A percentile compares a stretch with the other conserved stretches of the same genome.
Conservation (phyloP, 1,140 invertebrate genomes). For the Rhyacophila brunnea region DNA sequence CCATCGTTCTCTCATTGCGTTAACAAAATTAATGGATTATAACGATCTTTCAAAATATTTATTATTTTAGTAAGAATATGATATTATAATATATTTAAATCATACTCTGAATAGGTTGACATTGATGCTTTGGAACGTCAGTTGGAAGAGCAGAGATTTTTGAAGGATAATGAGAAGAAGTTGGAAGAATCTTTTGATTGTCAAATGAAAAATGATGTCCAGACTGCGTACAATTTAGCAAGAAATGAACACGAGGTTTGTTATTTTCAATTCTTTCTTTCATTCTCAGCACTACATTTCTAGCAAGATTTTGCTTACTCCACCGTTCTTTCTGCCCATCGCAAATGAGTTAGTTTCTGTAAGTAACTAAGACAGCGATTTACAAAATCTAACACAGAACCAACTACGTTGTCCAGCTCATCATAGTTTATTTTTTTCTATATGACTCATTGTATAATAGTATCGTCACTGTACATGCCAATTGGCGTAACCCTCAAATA, state of each 20-base stretch:
- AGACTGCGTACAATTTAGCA: conserved; percentile 60
- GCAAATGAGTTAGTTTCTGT: too few species aligned
- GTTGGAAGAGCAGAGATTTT: conserved; percentile 62
- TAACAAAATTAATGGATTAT: too few species aligned
- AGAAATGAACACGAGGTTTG: conserved; percentile 61
- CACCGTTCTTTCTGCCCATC: background rate
- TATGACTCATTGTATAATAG: too few species aligned
- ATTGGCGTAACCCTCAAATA: too few species aligned
- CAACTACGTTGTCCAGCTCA: background rate
- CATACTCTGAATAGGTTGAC: too few species aligned
- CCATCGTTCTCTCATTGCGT: too few species aligned
- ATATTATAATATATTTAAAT: too few species aligned
- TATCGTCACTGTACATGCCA: too few species aligned
- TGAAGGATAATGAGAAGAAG: conserved; percentile 62
- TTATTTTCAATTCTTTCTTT: background rate
- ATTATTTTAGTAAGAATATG: too few species aligned
- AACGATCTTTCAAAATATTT: too few species aligned
- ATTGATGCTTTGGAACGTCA: conserved; percentile 71
- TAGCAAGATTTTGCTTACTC: background rate
- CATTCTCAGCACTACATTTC: background rate
- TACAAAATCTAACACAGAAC: background rate
- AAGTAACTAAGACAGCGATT: background rate
- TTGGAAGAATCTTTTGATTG: conserved; percentile 66
- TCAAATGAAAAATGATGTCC: conserved; percentile 62
- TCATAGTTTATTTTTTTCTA: background rate